Base-by-base conservation (phyloP, 2,888 invertebrate genomes). In the Parnassius mnemosyne region DNA sequence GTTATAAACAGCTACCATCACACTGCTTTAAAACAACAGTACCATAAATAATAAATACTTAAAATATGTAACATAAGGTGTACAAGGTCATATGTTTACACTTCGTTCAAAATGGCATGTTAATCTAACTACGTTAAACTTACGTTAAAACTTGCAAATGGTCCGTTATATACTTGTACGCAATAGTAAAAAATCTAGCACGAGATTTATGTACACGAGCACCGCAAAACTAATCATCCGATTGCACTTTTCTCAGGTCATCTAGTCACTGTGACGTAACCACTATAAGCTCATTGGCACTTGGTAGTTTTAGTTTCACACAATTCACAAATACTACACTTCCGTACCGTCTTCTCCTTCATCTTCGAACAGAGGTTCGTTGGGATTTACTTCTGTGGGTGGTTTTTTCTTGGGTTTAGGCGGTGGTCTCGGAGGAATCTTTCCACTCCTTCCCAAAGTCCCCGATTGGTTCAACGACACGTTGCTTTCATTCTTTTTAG, bases 291-390 rank as follows among this genome's bases (percentile, higher is more conserved):
- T 87, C 85, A 81, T 89, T 89, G 90, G 89, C 89, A 89, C 88
- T 87, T 86, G 82, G 83, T 73, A 56, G 61, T 61, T 57, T 47
- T 44, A 16, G 43, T 65, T 70, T 65, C 62, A 64, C 63, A 60
- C 52, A 51, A 51, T 70, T 55, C 52, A 62, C 66, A 60, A 53
- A 69, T 87, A 89, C 93, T 94, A 96, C 92, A 97, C 97, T 92
- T 97, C 97, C 73, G 97, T 97, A 69, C 97, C 97, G 72, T 97
- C 96, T 79, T 97, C 97, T 42, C 96, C 96, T 85, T 97, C 97
- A 80, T 97, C 97, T 80, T 97, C 96, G 78, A 96, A 96, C 67
- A 96, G 85, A 65, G 96, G 96, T 71, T 96, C 96, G 73, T 93
- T 94, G 65, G 89, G 80, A 70, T 81, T 89, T 9, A 86, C 81